Conservation (phyloP, 2,888 invertebrate genomes). For the Antitype chi region DNA sequence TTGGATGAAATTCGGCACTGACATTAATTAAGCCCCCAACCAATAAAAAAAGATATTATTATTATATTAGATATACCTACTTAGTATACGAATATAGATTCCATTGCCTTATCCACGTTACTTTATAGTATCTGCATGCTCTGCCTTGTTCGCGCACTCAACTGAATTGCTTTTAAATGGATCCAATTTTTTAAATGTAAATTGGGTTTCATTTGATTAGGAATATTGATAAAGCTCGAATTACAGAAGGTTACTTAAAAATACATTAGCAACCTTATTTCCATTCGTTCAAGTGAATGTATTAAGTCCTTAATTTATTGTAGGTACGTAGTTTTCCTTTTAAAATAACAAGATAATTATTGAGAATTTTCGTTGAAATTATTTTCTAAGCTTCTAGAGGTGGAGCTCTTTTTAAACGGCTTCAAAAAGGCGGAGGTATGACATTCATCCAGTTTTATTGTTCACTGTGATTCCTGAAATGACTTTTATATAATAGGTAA, state of each 20-base stretch:
- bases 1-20: too few relatives aligned
- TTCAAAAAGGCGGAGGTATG: not conserved
- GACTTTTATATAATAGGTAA: not conserved
- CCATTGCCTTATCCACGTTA: conserved; percentile 13
- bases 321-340: conserved; percentile 30
- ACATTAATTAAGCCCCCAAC: too few relatives aligned
- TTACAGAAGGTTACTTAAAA: conserved; percentile 64
- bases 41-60: too few relatives aligned
- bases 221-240: conserved; percentile 68
- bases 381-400: not conserved
- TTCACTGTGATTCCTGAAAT: not conserved
- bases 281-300: conserved; percentile 43
- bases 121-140: not conserved
- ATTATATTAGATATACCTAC: too few relatives aligned
- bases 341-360: conserved; percentile 44
- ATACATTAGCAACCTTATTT: conserved; percentile 63
- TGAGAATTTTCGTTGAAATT: conserved; percentile 14
- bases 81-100: too few relatives aligned
- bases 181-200: conserved; percentile 69
- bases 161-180: conserved; percentile 68
- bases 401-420: not conserved
- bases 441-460: not conserved
- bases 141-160: conserved; percentile 60
- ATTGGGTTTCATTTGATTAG: conserved; percentile 71
- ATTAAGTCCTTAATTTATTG: conserved; percentile 40